Base-by-base conservation (phyloP, 2,888 invertebrate genomes). In the Cheilosia vulpina region DNA sequence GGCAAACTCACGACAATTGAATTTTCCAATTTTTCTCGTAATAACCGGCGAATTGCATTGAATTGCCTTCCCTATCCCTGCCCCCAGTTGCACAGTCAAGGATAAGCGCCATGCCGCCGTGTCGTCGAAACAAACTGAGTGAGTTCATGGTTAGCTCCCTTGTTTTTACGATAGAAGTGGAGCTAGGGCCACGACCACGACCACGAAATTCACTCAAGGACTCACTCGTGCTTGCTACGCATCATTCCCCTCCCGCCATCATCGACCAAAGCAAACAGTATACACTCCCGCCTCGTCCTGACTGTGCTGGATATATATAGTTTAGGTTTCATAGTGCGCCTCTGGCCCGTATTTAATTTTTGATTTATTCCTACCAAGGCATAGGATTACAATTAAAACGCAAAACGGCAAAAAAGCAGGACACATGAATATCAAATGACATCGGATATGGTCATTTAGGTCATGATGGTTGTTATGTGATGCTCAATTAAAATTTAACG, bases 391-490 rank as follows among this genome's bases (percentile, higher is more conserved):
- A 85, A 85, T 85, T 85, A 85, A 85, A 85, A 85, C 11, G 72
- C 57, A 71, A 75, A 27, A 57, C 47, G 47, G 60, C 58, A 60
- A 69, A 84, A 63, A 76, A 68, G 0, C 63, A 17, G 81, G 85
- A 72, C 76, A 80, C 84, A 85, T 85, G 84, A 85, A 85, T 80
- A 85, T 72, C 80, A 80, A 85, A 81, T 85, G 81, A 63, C 81
- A 81, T 81, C 76, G 71, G 81, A 81, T 85, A 85, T 85, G 85
- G 81, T 85, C 85, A 85, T 85, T 85, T 85, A 72, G 85, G 85
- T 85, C 85, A 85, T 85, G 85, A 85, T 85, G 81, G 85, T 85
- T 85, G 85, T 85, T 85, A 85, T 85, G 85, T 85, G 85, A 85
- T 81, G 85, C 85, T 85, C 85, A 85, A 85, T 85, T 85, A 85